A percentile compares a stretch with the other conserved stretches of the same genome.
phyloP scores from a whole-genome alignment of 2,797 vertebrate genomes.

The Peromyscus melanophrys region DNA sequence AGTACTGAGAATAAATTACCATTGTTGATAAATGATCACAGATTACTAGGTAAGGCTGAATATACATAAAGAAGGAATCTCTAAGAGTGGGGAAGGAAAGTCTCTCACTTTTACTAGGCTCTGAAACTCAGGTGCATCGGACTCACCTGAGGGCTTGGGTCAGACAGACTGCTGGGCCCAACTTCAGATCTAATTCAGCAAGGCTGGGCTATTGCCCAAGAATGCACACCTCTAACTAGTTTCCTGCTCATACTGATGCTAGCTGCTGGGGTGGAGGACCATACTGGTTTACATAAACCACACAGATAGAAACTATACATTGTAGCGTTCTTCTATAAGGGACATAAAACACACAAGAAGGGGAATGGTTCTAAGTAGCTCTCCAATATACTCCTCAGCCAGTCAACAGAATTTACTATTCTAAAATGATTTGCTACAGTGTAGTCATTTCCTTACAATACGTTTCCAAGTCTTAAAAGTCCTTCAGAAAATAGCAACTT shows the following conservation, averaged over 20 bases:
- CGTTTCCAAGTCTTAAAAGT: conserved; percentile 73
- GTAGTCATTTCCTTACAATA: conserved; percentile 56
- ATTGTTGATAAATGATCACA: conserved; percentile 70
- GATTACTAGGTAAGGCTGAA: conserved; percentile 53
- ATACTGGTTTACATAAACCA: conserved; percentile 47
- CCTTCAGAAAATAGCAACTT: conserved; percentile 64
- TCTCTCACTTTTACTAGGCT: conserved; percentile 45
- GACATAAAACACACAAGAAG: conserved; percentile 75
- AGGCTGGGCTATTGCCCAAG: neutral
- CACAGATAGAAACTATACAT: conserved; percentile 47
- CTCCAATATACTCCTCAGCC: conserved; percentile 63
- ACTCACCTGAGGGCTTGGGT: conserved; percentile 36
- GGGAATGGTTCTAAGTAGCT: conserved; percentile 64
- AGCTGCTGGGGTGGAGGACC: conserved; percentile 59
- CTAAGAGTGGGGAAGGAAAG: conserved; percentile 26
- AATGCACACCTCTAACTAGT: conserved; percentile 58
- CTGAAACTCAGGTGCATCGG: conserved; percentile 36
- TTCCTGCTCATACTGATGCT: conserved; percentile 41
- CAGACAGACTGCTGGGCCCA: conserved; percentile 3
- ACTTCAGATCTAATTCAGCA: conserved; percentile 55
- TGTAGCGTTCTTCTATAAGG: conserved; percentile 59
- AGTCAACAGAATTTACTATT: conserved; percentile 60
- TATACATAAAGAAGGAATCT: conserved; percentile 81
- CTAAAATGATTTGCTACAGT: conserved; percentile 73
- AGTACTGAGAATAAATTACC: conserved; percentile 69